Evolutionary conservation across 1,140 invertebrate species (phyloP).

Genomic region (Drosophila eugracilis): DNA sequence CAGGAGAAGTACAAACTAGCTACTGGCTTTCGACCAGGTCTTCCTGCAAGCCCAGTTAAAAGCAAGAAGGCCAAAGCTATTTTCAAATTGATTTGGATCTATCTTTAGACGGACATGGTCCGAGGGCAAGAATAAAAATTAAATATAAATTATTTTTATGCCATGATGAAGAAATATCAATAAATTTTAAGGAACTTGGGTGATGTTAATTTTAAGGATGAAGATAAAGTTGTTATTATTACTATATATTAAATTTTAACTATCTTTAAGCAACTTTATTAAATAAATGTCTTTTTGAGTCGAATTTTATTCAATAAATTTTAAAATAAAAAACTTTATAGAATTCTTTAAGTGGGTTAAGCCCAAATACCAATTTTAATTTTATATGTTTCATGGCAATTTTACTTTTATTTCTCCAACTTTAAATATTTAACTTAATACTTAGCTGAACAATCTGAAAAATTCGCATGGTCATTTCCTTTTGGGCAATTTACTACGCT

Average conservation of each 20-base stretch:
- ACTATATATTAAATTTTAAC: too few relatives aligned
- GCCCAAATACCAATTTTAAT: too few relatives aligned
- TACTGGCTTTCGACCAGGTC: conserved; percentile 30
- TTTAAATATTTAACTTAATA: conserved; percentile 11
- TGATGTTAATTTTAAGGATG: neutral
- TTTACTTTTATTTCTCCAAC: neutral
- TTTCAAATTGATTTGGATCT: conserved; percentile 46
- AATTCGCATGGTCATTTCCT: conserved; percentile 21
- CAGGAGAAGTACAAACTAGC: conserved; percentile 35
- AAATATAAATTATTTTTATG: conserved; percentile 37
- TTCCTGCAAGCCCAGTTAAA: conserved; percentile 29
- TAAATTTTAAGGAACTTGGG: conserved; percentile 10
- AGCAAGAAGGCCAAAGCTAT: conserved; percentile 30
- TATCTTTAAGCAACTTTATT: too few relatives aligned
- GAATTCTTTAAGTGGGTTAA: too few relatives aligned
- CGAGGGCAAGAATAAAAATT: conserved; percentile 23
- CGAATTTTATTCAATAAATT: too few relatives aligned
- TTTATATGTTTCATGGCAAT: too few relatives aligned
- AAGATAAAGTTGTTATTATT: neutral
- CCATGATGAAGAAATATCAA: conserved; percentile 14
- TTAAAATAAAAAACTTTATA: too few relatives aligned
- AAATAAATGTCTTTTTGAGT: too few relatives aligned
- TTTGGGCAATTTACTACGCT: conserved; percentile 37
- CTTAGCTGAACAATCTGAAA: neutral
- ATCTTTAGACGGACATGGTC: conserved; percentile 12